These are phyloP conservation scores for Andrena bucephala DNA, from an alignment of 2,888 invertebrate genomes.

Conservation along the genomic window DNA sequence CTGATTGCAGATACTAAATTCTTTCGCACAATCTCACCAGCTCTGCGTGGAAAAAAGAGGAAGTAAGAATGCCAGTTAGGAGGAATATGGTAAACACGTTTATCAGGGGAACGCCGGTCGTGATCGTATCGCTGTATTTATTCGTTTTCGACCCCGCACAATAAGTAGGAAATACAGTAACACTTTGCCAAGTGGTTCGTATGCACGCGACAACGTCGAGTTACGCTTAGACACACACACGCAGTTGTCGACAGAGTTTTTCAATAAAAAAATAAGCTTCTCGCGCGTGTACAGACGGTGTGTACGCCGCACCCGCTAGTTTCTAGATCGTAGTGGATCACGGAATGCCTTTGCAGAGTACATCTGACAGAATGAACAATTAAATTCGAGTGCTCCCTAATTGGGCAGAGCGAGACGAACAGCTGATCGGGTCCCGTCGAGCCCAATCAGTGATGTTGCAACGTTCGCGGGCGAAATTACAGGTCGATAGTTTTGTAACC, in stretches of 20 bases:
- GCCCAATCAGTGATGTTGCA: not conserved
- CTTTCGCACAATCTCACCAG: not conserved
- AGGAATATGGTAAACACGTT: not conserved
- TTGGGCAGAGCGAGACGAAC: not conserved
- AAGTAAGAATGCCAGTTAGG: not conserved
- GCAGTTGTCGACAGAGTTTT: constrained; percentile 37
- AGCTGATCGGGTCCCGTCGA: constrained; percentile 9
- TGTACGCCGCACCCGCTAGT: not conserved
- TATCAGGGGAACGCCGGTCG: not conserved
- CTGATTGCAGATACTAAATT: not conserved
- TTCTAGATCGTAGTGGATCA: not conserved
- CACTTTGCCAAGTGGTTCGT: constrained; percentile 36
- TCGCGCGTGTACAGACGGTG: not conserved
- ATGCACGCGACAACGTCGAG: constrained; percentile 33
- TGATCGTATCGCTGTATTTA: constrained; percentile 40
- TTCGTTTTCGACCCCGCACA: constrained; percentile 45
- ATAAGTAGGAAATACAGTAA: constrained; percentile 56
- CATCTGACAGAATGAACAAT: constrained; percentile 38
- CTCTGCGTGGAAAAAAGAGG: not conserved
- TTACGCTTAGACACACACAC: constrained; percentile 28
- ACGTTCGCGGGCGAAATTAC: constrained; percentile 5
- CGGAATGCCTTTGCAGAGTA: constrained; percentile 6
- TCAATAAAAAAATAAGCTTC: constrained; percentile 38
- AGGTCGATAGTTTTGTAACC: constrained; percentile 18
- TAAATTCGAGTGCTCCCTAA: not conserved